Conservation (phyloP, 2,888 invertebrate species). For the Ypsolopha sequella region DNA sequence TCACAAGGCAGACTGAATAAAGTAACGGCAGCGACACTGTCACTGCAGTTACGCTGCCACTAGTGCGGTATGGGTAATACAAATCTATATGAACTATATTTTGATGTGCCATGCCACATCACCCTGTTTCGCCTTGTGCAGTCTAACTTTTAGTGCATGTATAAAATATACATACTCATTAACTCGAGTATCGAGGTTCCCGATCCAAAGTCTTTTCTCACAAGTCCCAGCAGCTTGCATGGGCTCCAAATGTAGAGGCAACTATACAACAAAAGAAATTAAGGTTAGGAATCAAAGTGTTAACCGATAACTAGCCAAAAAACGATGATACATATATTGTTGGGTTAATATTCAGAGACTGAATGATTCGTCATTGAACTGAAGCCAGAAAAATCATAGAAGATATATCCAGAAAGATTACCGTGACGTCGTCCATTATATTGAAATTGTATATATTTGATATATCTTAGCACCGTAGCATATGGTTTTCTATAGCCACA, state of each 20-base stretch:
- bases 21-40: too few species aligned
- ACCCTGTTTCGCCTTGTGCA: too few species aligned
- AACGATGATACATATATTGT: not conserved
- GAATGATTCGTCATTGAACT: not conserved
- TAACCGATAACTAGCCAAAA: too few species aligned
- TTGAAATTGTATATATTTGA: too few species aligned
- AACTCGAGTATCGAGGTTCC: conserved; percentile 89
- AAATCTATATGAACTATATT: too few species aligned
- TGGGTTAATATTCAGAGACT: not conserved
- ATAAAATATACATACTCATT: conserved; percentile 84
- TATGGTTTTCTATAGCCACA: too few species aligned
- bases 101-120: too few species aligned
- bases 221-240: conserved; percentile 66
- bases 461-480: too few species aligned
- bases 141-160: conserved; percentile 12
- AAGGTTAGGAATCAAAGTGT: too few species aligned
- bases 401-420: conserved; percentile 16
- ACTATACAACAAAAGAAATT: conserved; percentile 22
- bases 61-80: too few species aligned
- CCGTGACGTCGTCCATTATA: conserved; percentile 38
- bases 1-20: too few species aligned
- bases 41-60: too few species aligned
- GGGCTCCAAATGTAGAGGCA: conserved; percentile 69
- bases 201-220: conserved; percentile 89
- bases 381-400: not conserved